Conservation (phyloP, 2,113 vertebrate species). For the Tupaia chinensis region DNA sequence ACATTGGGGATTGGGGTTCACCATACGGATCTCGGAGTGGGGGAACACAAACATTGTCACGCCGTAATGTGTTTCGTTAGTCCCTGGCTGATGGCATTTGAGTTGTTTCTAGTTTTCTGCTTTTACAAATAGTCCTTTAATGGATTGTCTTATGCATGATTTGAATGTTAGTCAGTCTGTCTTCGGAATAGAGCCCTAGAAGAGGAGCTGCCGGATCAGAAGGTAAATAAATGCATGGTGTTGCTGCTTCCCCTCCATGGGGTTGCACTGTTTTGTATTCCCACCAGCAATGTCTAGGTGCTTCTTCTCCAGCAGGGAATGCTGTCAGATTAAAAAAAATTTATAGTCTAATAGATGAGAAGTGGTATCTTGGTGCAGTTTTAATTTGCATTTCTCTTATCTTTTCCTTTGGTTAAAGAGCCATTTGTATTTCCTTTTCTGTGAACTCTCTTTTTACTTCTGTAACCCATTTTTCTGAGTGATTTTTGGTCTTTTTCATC, state of each 20-base stretch:
- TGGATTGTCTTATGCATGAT: background rate
- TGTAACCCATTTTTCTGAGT: background rate
- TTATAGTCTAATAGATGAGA: background rate
- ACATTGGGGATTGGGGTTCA: background rate
- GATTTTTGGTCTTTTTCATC: background rate
- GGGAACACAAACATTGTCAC: background rate
- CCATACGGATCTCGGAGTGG: too few species aligned
- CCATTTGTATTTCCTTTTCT: too few species aligned
- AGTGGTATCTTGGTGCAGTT: background rate
- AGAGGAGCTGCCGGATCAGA: background rate
- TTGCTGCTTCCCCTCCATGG: background rate
- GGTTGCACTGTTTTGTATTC: too few species aligned
- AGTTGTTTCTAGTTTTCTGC: background rate
- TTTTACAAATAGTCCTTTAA: background rate
- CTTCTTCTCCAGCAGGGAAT: background rate
- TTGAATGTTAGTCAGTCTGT: background rate
- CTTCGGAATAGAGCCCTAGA: background rate
- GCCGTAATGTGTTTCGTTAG: background rate
- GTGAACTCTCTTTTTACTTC: background rate
- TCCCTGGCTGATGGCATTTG: background rate
- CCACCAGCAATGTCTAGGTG: background rate
- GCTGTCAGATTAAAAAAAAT: background rate
- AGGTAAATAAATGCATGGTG: background rate
- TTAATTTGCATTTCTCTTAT: background rate
- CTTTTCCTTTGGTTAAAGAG: background rate